phyloP scores from a whole-genome alignment of 1,140 invertebrate species.

The Plodia interpunctella region DNA sequence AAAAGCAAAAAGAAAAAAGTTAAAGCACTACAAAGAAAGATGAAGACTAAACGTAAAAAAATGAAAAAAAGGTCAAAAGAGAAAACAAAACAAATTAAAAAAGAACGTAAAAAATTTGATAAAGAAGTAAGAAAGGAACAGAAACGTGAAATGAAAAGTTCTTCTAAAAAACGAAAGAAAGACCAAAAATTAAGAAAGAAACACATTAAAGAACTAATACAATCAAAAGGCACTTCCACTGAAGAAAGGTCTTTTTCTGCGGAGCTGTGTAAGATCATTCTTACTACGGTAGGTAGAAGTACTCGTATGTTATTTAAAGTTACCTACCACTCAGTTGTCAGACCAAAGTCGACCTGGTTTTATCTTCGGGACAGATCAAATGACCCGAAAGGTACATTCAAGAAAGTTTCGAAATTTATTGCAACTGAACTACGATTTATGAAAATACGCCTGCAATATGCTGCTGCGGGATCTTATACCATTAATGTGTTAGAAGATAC shows the following conservation, averaged over 20 bases:
- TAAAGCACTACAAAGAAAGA: slow-evolving; percentile 5
- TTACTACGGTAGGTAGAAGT: slow-evolving; percentile 11
- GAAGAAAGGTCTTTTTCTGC: background rate
- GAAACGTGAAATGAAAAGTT: slow-evolving; percentile 18
- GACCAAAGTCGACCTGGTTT: slow-evolving; percentile 30
- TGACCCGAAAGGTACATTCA: slow-evolving; percentile 25
- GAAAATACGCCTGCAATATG: slow-evolving; percentile 30
- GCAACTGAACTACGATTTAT: slow-evolving; percentile 15
- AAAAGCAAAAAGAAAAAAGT: slow-evolving; percentile 15
- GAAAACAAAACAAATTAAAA: background rate
- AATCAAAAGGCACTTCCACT: background rate
- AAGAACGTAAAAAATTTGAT: slow-evolving; percentile 17
- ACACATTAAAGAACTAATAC: slow-evolving; percentile 20
- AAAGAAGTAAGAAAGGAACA: slow-evolving; percentile 6
- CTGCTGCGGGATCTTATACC: slow-evolving; percentile 29
- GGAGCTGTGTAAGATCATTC: background rate
- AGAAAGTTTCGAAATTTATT: slow-evolving; percentile 24
- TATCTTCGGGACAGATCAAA: slow-evolving; percentile 26
- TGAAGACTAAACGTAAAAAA: background rate
- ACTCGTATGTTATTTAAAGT: slow-evolving; percentile 19
- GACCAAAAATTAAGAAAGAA: slow-evolving; percentile 20
- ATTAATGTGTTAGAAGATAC: slow-evolving; percentile 36
- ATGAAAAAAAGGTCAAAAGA: slow-evolving; percentile 15
- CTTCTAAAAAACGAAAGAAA: slow-evolving; percentile 18
- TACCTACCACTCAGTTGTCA: slow-evolving; percentile 21